A percentile compares a stretch with the other conserved stretches of the same genome.
phyloP scores from a whole-genome alignment of 2,797 vertebrate species.

The Tragelaphus oryx region DNA sequence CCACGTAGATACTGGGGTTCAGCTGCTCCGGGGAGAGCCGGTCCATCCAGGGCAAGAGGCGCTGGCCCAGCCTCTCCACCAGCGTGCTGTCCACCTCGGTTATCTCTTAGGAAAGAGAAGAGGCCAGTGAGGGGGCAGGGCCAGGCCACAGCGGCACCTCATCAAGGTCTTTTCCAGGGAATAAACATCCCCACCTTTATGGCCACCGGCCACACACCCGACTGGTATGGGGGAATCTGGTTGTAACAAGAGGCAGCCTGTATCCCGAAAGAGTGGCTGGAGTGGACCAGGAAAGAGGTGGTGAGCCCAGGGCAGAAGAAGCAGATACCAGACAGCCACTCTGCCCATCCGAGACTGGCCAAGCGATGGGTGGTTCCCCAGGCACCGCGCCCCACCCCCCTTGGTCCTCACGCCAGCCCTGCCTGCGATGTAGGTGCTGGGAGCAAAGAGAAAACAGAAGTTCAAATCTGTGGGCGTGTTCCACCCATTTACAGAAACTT shows the following conservation, averaged over 20 bases:
- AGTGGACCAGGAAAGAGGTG: background rate
- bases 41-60: slow-evolving; percentile 83
- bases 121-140: background rate
- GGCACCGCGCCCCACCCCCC: background rate
- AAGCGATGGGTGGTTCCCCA: fast-evolving
- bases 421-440: too few relatives aligned
- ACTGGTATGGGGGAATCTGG: background rate
- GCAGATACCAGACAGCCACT: background rate
- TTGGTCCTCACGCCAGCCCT: background rate
- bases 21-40: slow-evolving; percentile 64
- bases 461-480: background rate
- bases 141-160: background rate
- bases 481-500: background rate
- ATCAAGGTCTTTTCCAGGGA: background rate
- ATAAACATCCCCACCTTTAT: background rate
- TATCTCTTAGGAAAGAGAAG: slow-evolving; percentile 52
- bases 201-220: background rate
- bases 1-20: slow-evolving; percentile 91
- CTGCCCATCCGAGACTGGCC: background rate
- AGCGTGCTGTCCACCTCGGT: slow-evolving; percentile 39
- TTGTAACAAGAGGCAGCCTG: background rate
- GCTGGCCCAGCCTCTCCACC: slow-evolving; percentile 77
- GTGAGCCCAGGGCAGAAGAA: background rate
- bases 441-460: background rate
- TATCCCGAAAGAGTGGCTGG: background rate